These are phyloP conservation scores for Noctilio leporinus DNA, from an alignment of 2,113 vertebrate species.

Conservation along the genomic window DNA sequence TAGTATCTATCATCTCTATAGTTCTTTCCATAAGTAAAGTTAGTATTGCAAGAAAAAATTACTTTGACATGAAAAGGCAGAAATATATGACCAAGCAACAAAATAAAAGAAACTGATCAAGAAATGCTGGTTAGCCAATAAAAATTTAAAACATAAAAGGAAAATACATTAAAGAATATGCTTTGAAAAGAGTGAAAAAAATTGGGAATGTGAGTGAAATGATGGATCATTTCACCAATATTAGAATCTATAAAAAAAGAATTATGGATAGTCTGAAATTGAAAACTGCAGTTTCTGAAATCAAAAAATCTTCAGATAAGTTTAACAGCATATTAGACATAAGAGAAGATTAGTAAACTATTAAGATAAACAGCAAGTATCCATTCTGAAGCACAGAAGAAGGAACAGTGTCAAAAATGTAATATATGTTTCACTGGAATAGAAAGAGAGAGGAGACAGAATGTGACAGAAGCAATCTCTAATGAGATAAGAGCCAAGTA, in stretches of 20 bases:
- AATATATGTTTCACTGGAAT: neutral
- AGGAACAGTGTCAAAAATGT: neutral
- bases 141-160: neutral
- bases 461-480: neutral
- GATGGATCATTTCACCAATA: neutral
- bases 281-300: neutral
- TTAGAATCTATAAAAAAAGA: neutral
- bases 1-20: neutral
- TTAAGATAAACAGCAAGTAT: neutral
- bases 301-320: neutral
- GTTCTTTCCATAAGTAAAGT: neutral
- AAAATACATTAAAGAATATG: neutral
- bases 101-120: neutral
- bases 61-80: neutral
- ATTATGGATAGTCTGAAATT: neutral
- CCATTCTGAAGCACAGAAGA: neutral
- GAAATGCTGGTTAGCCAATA: neutral
- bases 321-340: neutral
- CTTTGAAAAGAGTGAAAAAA: neutral
- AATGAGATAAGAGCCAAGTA: neutral
- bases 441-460: neutral
- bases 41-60: neutral
- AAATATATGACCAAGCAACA: neutral
- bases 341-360: neutral
- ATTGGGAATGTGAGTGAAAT: neutral